A percentile compares a stretch with the other conserved stretches of the same genome.
Evolutionary conservation across 2,888 invertebrate species (phyloP).

Genomic region (Embidobia sp.): DNA sequence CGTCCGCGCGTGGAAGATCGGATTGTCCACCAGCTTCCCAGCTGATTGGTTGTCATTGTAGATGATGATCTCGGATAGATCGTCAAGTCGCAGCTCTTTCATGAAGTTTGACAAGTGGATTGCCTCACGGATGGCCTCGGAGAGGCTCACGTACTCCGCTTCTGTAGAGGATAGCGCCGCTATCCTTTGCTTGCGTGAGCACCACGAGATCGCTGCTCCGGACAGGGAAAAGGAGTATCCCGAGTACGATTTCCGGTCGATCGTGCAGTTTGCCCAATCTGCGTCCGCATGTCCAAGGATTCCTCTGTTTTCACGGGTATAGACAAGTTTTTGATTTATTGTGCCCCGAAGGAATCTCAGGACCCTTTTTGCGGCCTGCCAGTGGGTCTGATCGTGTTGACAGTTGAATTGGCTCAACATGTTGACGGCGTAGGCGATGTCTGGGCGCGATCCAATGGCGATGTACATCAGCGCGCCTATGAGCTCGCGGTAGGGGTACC

Average conservation of each 20-base stretch:
- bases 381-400: background rate
- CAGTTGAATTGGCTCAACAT: slow-evolving; percentile 10
- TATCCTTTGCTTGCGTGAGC: slow-evolving; percentile 6
- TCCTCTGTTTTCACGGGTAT: background rate
- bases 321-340: background rate
- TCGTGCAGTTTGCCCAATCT: slow-evolving; percentile 10
- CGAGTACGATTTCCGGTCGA: slow-evolving; percentile 4
- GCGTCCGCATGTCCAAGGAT: slow-evolving; percentile 18
- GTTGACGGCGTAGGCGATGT: slow-evolving; percentile 9
- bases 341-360: slow-evolving; percentile 6
- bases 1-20: slow-evolving; percentile 39
- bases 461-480: slow-evolving; percentile 16
- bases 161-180: slow-evolving; percentile 11
- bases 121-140: slow-evolving; percentile 11
- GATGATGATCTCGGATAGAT: slow-evolving; percentile 31
- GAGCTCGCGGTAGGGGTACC: slow-evolving; percentile 3
- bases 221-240: slow-evolving; percentile 24
- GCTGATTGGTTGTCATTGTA: slow-evolving; percentile 59
- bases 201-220: slow-evolving; percentile 25
- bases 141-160: slow-evolving; percentile 5
- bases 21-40: slow-evolving; percentile 39
- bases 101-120: background rate
- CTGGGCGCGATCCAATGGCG: background rate
- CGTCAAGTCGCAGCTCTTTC: background rate
- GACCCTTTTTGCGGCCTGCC: slow-evolving; percentile 6